Percentiles rank a stretch among this genome's conserved stretches.
Evolutionary conservation across 2,113 vertebrate genomes (phyloP).

Genomic region (Phylloscopus whistleri): DNA sequence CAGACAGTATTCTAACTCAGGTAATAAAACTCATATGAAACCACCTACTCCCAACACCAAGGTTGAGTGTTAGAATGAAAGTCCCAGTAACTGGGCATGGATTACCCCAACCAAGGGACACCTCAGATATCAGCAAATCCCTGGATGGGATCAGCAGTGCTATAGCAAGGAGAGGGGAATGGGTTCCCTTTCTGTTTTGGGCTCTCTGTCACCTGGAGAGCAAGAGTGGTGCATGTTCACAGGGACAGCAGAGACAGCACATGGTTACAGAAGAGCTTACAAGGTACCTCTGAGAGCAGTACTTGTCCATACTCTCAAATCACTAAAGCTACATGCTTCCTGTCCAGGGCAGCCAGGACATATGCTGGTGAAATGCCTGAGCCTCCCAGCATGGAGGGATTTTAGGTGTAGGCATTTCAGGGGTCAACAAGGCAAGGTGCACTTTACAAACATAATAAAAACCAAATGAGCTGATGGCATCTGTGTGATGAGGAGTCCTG

Average conservation of each 20-base stretch:
- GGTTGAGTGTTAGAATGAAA: background rate
- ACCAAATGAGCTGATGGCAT: background rate
- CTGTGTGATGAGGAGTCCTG: background rate
- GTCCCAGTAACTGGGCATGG: background rate
- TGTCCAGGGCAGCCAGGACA: background rate
- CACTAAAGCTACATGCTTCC: background rate
- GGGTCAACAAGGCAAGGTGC: conserved; percentile 31
- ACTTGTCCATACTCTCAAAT: background rate
- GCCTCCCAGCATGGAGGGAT: background rate
- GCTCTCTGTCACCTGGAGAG: background rate
- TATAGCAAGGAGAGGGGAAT: background rate
- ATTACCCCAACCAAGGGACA: background rate
- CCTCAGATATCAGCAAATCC: background rate
- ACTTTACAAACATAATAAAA: conserved; percentile 46
- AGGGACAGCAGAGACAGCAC: background rate
- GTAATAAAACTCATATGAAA: background rate
- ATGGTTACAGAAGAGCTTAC: background rate
- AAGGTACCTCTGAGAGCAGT: background rate
- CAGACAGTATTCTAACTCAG: background rate
- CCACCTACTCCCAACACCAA: background rate
- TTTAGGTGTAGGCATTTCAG: background rate
- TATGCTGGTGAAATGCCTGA: background rate
- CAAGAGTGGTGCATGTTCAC: background rate
- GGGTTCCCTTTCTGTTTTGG: background rate
- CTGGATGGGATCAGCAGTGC: background rate